Conservation (phyloP, 2,888 invertebrate species). For the Campopleginae sp. region DNA sequence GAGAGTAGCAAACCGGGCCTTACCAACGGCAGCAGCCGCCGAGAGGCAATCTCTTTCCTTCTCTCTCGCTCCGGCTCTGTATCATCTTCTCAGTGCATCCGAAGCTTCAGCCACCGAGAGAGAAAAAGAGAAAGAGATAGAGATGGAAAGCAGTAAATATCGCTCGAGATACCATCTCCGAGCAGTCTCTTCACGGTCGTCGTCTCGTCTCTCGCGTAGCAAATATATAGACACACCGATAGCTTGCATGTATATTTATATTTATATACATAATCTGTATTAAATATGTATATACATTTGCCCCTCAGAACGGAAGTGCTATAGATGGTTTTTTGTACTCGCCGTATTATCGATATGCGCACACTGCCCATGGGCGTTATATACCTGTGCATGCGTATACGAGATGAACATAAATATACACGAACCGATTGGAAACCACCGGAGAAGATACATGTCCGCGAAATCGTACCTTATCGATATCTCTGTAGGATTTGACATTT, state of each 20-base stretch:
- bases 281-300: constrained; percentile 27
- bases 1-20: constrained; percentile 55
- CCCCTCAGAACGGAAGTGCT: constrained; percentile 62
- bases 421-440: constrained; percentile 42
- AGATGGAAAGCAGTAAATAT: constrained; percentile 76
- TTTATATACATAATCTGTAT: constrained; percentile 23
- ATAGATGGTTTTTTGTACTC: constrained; percentile 45
- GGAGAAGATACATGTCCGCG: constrained; percentile 45
- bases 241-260: constrained; percentile 15
- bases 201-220: constrained; percentile 58
- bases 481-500: constrained; percentile 27
- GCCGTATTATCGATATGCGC: constrained; percentile 63
- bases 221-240: constrained; percentile 9
- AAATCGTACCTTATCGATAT: constrained; percentile 57
- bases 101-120: constrained; percentile 34
- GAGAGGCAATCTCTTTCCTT: constrained; percentile 27
- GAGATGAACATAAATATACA: constrained; percentile 42
- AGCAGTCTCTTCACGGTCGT: constrained; percentile 68
- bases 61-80: constrained; percentile 21
- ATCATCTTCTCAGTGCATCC: constrained; percentile 25
- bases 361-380: constrained; percentile 51
- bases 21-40: constrained; percentile 57
- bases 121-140: constrained; percentile 52
- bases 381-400: constrained; percentile 17
- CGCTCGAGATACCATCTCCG: constrained; percentile 79